A percentile compares a stretch with the other conserved stretches of the same genome.
phyloP scores from a whole-genome alignment of 1,140 invertebrate species.

The Aphidius ervi region DNA sequence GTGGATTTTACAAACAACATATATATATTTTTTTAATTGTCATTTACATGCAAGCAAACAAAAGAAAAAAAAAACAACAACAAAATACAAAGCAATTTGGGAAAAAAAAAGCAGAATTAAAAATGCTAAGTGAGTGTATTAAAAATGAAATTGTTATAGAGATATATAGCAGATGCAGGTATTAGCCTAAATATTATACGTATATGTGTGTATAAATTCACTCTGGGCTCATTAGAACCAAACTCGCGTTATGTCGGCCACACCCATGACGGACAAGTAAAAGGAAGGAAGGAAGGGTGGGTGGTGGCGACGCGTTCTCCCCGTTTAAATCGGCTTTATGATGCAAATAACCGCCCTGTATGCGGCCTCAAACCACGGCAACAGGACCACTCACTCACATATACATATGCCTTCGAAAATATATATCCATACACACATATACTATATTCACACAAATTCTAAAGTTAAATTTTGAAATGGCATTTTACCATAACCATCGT shows the following conservation, averaged over 20 bases:
- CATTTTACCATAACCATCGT: no score
- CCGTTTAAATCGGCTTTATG: slow-evolving; percentile 32
- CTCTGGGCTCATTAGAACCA: slow-evolving; percentile 31
- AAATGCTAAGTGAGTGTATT: no score
- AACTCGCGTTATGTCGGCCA: slow-evolving; percentile 26
- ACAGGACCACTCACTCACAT: background rate
- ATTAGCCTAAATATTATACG: background rate
- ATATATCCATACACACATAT: no score
- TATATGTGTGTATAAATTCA: slow-evolving; percentile 1
- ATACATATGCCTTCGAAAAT: background rate
- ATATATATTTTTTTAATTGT: no score
- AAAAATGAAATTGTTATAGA: background rate
- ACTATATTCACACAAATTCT: slow-evolving; percentile 8
- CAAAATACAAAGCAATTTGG: no score
- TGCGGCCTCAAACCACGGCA: slow-evolving; percentile 5
- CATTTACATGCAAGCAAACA: no score
- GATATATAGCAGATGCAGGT: no score
- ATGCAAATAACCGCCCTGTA: slow-evolving; percentile 34
- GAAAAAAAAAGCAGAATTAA: no score
- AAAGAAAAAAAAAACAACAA: no score
- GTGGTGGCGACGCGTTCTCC: slow-evolving; percentile 7
- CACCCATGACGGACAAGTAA: slow-evolving; percentile 28
- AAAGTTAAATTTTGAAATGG: background rate
- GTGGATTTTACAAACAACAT: no score
- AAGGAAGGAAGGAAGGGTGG: slow-evolving; percentile 24